Percentiles rank a stretch among this genome's conserved stretches.
phyloP scores from a whole-genome alignment of 2,113 vertebrate species.

The Nycticryphes semicollaris region DNA sequence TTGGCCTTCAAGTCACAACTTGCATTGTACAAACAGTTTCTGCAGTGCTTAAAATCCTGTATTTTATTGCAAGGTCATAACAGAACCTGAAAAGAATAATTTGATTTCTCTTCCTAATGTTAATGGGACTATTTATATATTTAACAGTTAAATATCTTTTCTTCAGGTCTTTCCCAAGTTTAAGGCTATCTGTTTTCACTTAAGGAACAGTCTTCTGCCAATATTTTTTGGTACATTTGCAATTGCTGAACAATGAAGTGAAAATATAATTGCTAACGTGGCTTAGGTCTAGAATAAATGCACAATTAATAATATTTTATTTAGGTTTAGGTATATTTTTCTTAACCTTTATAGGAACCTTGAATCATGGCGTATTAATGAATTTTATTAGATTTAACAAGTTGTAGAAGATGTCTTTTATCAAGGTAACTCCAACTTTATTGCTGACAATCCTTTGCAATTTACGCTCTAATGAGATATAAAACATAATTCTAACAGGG shows the following conservation, averaged over 20 bases:
- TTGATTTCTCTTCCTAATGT: slow-evolving; percentile 14
- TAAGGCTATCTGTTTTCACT: slow-evolving; percentile 70
- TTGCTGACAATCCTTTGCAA: slow-evolving; percentile 18
- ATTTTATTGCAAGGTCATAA: slow-evolving; percentile 22
- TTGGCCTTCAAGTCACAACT: neutral
- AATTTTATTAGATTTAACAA: slow-evolving; percentile 66
- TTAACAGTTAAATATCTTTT: slow-evolving; percentile 51
- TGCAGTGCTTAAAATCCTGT: neutral
- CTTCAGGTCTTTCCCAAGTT: slow-evolving; percentile 42
- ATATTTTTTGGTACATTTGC: slow-evolving; percentile 66
- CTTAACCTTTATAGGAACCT: slow-evolving; percentile 56
- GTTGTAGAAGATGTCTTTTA: slow-evolving; percentile 48
- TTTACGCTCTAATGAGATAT: slow-evolving; percentile 30
- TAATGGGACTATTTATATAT: slow-evolving; percentile 21
- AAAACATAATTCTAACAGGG: slow-evolving; percentile 19
- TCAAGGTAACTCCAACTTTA: slow-evolving; percentile 27
- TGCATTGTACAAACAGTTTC: neutral
- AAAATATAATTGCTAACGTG: slow-evolving; percentile 37
- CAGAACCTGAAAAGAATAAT: neutral
- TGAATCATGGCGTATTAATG: slow-evolving; percentile 60
- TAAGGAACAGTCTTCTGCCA: slow-evolving; percentile 53
- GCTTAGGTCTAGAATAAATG: slow-evolving; percentile 65
- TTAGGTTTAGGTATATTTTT: slow-evolving; percentile 55
- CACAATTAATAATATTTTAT: slow-evolving; percentile 41
- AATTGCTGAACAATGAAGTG: slow-evolving; percentile 67